Evolutionary conservation across 1,140 invertebrate genomes (phyloP).

Genomic region (Bombus impatiens): DNA sequence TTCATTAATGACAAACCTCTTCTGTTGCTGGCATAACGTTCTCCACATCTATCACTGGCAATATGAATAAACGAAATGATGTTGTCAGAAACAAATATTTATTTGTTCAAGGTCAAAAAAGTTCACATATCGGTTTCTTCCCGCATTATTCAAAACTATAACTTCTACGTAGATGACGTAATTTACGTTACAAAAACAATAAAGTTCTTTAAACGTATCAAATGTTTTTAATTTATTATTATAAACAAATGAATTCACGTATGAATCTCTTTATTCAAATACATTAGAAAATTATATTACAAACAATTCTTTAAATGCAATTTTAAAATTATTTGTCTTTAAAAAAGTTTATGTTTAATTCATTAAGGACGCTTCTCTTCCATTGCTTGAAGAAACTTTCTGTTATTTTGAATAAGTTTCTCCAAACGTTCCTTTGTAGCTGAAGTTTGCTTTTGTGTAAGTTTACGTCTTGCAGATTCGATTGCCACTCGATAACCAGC

Average conservation of each 20-base stretch:
- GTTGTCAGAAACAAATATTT: slow-evolving; percentile 31
- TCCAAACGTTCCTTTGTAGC: slow-evolving; percentile 89
- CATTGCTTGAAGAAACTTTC: slow-evolving; percentile 82
- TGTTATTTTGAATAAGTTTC: slow-evolving; percentile 87
- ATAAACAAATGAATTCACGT: slow-evolving; percentile 27
- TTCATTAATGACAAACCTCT: slow-evolving; percentile 35
- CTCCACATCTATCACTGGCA: neutral
- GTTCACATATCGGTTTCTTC: neutral
- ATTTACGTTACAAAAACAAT: slow-evolving; percentile 2
- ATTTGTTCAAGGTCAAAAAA: slow-evolving; percentile 19
- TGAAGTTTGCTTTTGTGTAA: slow-evolving; percentile 85
- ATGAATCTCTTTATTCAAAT: slow-evolving; percentile 52
- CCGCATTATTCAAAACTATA: slow-evolving; percentile 24
- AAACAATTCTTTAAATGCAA: slow-evolving; percentile 17
- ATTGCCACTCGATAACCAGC: slow-evolving; percentile 89
- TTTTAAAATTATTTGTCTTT: neutral
- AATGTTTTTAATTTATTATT: neutral
- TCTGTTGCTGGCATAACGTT: slow-evolving; percentile 14
- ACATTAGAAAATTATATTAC: slow-evolving; percentile 50
- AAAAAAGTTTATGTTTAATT: neutral
- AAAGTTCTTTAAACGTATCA: neutral
- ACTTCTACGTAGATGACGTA: neutral
- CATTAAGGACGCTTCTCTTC: slow-evolving; percentile 73
- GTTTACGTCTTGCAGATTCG: slow-evolving; percentile 85
- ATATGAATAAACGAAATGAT: neutral